Evolutionary conservation across 1,140 invertebrate genomes (phyloP), one percentile per base, ranked within the genome.

Genomic region (Gryllus bimaculatus): DNA sequence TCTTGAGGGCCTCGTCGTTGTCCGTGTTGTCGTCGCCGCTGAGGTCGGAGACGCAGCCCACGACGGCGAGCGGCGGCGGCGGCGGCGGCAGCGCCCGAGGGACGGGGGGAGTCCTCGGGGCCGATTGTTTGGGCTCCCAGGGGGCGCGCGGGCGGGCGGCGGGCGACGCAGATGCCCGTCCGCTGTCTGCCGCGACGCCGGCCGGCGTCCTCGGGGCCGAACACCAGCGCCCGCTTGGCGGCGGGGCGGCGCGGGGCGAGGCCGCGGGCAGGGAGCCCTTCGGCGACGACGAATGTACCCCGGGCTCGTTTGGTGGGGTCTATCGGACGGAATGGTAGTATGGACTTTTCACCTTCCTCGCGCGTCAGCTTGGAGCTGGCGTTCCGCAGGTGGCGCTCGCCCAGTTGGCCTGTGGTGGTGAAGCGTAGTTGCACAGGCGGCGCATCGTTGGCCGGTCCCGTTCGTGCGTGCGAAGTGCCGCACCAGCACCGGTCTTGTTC

Each of bases 381-480:
- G 88, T 98, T 94, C 83, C 96, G 88, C 84, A 98, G 88, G 88
- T 99, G 94, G 0, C 94, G 86, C 85, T 96, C 94, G 83, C n/a
- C n/a, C 94, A 96, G 82, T 96, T 96, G 0, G 94, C 91, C 83
- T 98, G n/a, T 98, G 0, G 97, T 99, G 3, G 97, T 98, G 85
- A 98, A 99, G 96, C 95, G 82, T 95, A 98, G 82, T 96, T 95
- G 85, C 97, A 99, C 4, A 98, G 89, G n/a, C n/a, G 0, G 92
- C 91, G 83, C 97, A 98, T 98, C 95, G 83, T 96, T 0, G 97
- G 97, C 8, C 96, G 89, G 83, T 98, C 96, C 0, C 96, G 96
- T 83, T 97, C 98, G 86, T 98, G 97, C 6, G 93, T 94, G 81
- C 96, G 89, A 98, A 92, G 85, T 98, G 94, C 48, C 95, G 91